Evolutionary conservation across 2,113 vertebrate species (phyloP).

Genomic region (Catharus bicknelli): DNA sequence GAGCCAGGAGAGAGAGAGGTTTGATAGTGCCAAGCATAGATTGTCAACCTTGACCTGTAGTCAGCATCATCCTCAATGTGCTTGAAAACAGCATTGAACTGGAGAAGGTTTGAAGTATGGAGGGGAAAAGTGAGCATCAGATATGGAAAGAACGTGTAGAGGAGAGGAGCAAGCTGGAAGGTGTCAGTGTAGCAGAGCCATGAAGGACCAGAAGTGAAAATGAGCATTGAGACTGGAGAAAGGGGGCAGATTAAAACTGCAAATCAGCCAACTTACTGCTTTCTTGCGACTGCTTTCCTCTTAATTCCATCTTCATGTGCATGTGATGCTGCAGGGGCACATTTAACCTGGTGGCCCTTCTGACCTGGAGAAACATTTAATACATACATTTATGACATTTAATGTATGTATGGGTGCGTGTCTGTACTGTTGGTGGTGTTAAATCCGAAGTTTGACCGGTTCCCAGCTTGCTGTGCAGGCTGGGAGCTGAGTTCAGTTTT

Average conservation of each 20-base stretch:
- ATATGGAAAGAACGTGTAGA: neutral
- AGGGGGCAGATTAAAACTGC: neutral
- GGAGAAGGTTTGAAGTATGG: neutral
- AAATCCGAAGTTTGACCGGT: neutral
- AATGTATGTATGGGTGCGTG: rapidly evolving
- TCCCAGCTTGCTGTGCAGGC: neutral
- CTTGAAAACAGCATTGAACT: neutral
- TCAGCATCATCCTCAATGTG: neutral
- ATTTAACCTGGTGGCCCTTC: neutral
- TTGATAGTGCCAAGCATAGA: neutral
- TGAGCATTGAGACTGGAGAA: neutral
- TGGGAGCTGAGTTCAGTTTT: neutral
- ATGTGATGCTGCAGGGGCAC: rapidly evolving
- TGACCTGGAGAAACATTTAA: neutral
- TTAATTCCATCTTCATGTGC: neutral
- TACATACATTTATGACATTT: neutral
- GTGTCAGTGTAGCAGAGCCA: neutral
- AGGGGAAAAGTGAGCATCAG: neutral
- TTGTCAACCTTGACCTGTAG: neutral
- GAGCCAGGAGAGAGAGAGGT: neutral
- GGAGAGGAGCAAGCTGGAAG: neutral
- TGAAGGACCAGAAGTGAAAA: neutral
- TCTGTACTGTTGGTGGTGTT: neutral
- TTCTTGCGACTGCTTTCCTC: neutral
- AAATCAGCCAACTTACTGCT: neutral